Base-by-base conservation (phyloP, 2,797 vertebrate species). In the Urophycis tenuis region DNA sequence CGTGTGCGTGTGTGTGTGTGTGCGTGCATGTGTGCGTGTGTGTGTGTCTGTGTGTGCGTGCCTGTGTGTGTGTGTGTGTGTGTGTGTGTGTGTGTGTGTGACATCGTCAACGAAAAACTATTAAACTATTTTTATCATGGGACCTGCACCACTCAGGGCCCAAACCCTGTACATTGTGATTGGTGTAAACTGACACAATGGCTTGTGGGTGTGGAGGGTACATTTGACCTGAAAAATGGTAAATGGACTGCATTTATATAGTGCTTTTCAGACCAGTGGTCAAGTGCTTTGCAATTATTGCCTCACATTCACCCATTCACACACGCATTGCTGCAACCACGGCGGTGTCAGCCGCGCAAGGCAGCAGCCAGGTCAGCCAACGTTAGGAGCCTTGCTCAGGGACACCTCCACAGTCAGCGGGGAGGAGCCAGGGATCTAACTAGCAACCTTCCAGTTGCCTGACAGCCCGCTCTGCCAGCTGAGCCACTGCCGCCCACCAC, bases 31-130 rank as follows among this genome's bases (percentile, higher is more conserved):
- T 49, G 30, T 32, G 70, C 33, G 69, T 32, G 75, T 45, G 71
- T 19, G 49, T 39, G 53, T 53, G 11, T 69, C 31, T 69, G 75
- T 76, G 60, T 76, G 75, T 76, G 30, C 34, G 49, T 79, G 72
- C 67, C 10, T 76, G 75, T 76, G 53, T 76, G 53, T 76, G 53
- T 70, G 75, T 76, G 53, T 76, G 72, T 34, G 71, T 74, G 74
- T 77, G 22, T 72, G 74, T 74, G 35, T 64, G 39, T 77, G 33
- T 29, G 73, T 17, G 72, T 69, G 33, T 36, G 71, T 67, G 71
- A 9, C 15, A 19, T 49, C n/a, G 25, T 67, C 60, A 67, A 29
- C 60, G 14, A 67, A 29, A 67, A 67, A 60, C 53, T 2, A 25
- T 60, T 25, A 25, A 60, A 60, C 53, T 60, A 60, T 60, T 29